Percentiles rank a stretch among this genome's conserved stretches.
These are phyloP conservation scores for Pelvicachromis taeniatus DNA, from an alignment of 2,113 vertebrate species.

Conservation along the genomic window DNA sequence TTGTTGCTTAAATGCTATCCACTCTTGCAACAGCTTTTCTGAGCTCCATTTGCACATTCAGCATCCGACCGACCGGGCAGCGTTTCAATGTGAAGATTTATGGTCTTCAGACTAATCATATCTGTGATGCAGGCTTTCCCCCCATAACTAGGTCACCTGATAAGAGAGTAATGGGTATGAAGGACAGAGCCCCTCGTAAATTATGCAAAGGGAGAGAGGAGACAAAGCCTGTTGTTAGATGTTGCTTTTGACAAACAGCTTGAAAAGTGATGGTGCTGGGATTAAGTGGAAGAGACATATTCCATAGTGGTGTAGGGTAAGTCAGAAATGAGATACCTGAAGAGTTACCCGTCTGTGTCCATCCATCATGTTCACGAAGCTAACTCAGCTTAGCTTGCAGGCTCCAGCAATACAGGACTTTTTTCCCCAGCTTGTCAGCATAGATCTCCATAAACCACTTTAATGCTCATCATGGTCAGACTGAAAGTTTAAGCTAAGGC, in stretches of 20 bases:
- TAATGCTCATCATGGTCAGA: background rate
- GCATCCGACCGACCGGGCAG: background rate
- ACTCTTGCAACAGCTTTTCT: background rate
- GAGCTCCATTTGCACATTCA: conserved; percentile 1
- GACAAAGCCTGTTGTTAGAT: background rate
- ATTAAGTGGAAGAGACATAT: background rate
- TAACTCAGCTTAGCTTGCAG: background rate
- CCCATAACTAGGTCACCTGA: conserved; percentile 24
- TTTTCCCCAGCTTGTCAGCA: background rate
- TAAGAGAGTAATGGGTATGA: conserved; percentile 20
- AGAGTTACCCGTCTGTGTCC: background rate
- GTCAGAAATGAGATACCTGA: background rate
- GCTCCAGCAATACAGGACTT: background rate
- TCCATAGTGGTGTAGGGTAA: background rate
- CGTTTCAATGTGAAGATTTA: conserved; percentile 16
- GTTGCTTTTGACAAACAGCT: background rate
- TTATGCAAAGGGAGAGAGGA: conserved; percentile 21
- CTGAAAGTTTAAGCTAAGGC: background rate
- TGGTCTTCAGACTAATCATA: background rate
- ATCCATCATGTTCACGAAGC: conserved; percentile 1
- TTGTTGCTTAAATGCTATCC: background rate
- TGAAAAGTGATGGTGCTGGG: background rate
- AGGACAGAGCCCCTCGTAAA: conserved; percentile 13
- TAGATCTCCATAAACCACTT: background rate
- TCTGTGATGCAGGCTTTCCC: background rate